Evolutionary conservation across 1,140 invertebrate genomes (phyloP), one percentile per base, ranked within the genome.

Genomic region (Heliconius hewitsoni): DNA sequence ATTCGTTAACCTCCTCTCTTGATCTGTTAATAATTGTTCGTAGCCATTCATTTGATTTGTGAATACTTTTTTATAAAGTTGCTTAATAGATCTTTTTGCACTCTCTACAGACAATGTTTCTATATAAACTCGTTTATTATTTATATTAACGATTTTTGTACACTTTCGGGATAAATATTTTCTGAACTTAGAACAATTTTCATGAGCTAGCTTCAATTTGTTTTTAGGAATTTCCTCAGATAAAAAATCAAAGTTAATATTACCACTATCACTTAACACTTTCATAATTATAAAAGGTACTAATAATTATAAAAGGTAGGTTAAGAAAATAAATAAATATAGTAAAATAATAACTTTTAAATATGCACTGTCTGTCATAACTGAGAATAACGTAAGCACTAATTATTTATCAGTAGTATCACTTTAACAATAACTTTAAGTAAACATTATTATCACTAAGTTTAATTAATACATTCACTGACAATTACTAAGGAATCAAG

Each of bases 1-100:
- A 79, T 85, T 87, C 57, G 83, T 86, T 70, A 93, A 95, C 94
- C 94, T 94, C 88, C 90, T 94, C 84, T 95, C 94, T 84, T 95
- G 94, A 42, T 95, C 94, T 11, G 91, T 87, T 50, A 93, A 78
- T 82, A 95, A 90, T 75, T 88, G 88, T 81, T 91, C 90, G 84
- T 95, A 95, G 70, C 91, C 91, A 78, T 80, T 78, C 23, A 83
- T 73, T 27, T 82, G 84, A 23, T 85, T 88, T 71, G 86, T 93
- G 77, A 94, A 91, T 50, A 95, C 55, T 30, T 84, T 86, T 73
- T 82, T 89, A 80, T 86, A 92, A 76, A 91, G 72, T 80, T 83
- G 86, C 72, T 76, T 50, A 19, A 94, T 77, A 71, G 86, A 90
- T 80, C 93, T 88, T 83, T 90, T 94, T 57, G 91, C 85, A 84